These are phyloP conservation scores for Ennomos fuscantarius DNA, from an alignment of 2,888 invertebrate species.

Conservation along the genomic window DNA sequence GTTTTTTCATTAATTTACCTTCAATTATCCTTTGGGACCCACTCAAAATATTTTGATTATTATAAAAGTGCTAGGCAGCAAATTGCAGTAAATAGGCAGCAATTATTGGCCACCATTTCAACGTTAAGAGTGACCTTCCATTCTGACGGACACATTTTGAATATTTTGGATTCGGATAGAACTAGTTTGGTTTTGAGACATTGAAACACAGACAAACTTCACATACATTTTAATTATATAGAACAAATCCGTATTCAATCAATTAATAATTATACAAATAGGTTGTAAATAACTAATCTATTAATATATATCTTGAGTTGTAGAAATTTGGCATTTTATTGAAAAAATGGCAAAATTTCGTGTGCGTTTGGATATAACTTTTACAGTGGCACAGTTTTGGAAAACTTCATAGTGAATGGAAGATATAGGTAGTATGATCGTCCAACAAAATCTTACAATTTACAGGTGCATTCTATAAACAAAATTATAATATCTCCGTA, in stretches of 20 bases:
- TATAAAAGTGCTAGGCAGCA: no score
- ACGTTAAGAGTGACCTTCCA: no score
- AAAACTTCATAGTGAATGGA: constrained; percentile 8
- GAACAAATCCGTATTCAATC: constrained; percentile 47
- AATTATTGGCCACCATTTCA: no score
- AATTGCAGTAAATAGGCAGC: no score
- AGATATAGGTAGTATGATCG: constrained; percentile 6
- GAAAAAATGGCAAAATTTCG: constrained; percentile 73
- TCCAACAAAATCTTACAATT: not conserved
- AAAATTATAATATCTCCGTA: no score
- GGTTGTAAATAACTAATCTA: constrained; percentile 16
- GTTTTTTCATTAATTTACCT: no score
- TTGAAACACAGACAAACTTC: constrained; percentile 37
- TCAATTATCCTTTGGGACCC: no score
- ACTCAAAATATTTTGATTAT: no score
- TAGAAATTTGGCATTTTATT: constrained; percentile 73
- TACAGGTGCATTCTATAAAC: no score
- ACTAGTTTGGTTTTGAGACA: no score
- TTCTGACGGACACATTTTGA: no score
- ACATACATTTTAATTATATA: constrained; percentile 44
- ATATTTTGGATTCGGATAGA: no score
- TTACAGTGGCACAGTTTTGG: constrained; percentile 20
- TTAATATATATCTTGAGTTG: constrained; percentile 35
- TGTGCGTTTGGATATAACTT: constrained; percentile 30
- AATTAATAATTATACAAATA: constrained; percentile 34